These are phyloP conservation scores for Drepana falcataria DNA, from an alignment of 2,888 invertebrate genomes.

Conservation along the genomic window DNA sequence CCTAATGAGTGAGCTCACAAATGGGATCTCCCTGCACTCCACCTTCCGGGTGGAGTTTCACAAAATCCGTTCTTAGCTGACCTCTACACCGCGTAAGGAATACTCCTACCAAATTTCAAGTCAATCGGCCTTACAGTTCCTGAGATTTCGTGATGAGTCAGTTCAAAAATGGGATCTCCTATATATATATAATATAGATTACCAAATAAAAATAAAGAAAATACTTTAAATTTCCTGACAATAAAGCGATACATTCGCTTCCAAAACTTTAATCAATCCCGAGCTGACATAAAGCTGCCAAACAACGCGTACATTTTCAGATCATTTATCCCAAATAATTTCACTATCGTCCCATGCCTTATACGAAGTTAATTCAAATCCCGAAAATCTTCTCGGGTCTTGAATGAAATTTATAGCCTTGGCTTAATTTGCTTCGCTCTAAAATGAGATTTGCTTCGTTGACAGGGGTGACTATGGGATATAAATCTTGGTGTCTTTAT, in stretches of 20 bases:
- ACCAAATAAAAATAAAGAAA: too few relatives aligned
- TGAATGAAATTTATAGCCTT: conserved; percentile 45
- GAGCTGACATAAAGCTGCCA: conserved; percentile 20
- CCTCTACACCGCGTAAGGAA: too few relatives aligned
- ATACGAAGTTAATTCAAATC: conserved; percentile 40
- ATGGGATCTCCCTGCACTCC: too few relatives aligned
- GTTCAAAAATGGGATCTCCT: too few relatives aligned
- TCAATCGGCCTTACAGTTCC: too few relatives aligned
- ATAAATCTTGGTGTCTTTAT: conserved; percentile 9
- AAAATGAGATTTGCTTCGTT: conserved; percentile 33
- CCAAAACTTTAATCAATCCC: conserved; percentile 11
- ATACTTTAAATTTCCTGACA: background rate
- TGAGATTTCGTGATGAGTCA: too few relatives aligned
- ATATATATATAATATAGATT: too few relatives aligned
- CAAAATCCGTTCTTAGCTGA: too few relatives aligned
- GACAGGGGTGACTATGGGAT: conserved; percentile 11
- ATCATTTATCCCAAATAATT: conserved; percentile 41
- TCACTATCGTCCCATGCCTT: conserved; percentile 25
- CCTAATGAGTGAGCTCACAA: too few relatives aligned
- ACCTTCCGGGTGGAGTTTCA: too few relatives aligned
- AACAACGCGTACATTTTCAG: conserved; percentile 36
- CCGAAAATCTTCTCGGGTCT: conserved; percentile 38
- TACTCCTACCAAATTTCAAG: too few relatives aligned
- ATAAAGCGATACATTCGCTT: too few relatives aligned
- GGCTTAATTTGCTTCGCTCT: conserved; percentile 28